phyloP scores from a whole-genome alignment of 2,888 invertebrate genomes.

The Dynastes hyllus region DNA sequence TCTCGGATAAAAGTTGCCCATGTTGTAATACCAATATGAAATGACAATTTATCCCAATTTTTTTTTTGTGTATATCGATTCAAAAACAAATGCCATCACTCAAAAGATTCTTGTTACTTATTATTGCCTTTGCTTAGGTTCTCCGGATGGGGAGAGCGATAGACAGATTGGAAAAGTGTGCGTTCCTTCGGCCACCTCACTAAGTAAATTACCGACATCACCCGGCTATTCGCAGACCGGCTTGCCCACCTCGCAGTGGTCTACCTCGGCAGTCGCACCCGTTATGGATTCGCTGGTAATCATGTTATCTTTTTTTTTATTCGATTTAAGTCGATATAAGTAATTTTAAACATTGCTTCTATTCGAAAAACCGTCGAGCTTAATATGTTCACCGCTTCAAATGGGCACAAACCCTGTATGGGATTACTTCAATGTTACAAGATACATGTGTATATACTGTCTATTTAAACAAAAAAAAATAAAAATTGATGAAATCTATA shows the following conservation, averaged over 20 bases:
- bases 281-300: conserved; percentile 62
- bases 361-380: neutral
- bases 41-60: too few species aligned
- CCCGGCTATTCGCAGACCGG: conserved; percentile 63
- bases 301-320: conserved; percentile 14
- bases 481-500: too few species aligned
- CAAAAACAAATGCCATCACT: neutral
- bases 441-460: too few species aligned
- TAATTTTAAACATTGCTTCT: conserved; percentile 14
- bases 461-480: too few species aligned
- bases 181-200: conserved; percentile 63
- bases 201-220: conserved; percentile 62
- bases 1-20: too few species aligned
- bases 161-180: conserved; percentile 64
- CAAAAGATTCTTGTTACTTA: conserved; percentile 7
- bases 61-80: neutral
- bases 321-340: conserved; percentile 22
- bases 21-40: neutral
- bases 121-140: conserved; percentile 60
- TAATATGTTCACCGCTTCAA: neutral
- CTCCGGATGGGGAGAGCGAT: conserved; percentile 67
- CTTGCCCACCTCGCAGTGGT: conserved; percentile 70
- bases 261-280: conserved; percentile 71
- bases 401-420: too few species aligned
- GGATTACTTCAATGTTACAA: too few species aligned